A percentile compares a stretch with the other conserved stretches of the same genome.
phyloP scores from a whole-genome alignment of 2,888 invertebrate genomes.

The Nomada ferruginata region DNA sequence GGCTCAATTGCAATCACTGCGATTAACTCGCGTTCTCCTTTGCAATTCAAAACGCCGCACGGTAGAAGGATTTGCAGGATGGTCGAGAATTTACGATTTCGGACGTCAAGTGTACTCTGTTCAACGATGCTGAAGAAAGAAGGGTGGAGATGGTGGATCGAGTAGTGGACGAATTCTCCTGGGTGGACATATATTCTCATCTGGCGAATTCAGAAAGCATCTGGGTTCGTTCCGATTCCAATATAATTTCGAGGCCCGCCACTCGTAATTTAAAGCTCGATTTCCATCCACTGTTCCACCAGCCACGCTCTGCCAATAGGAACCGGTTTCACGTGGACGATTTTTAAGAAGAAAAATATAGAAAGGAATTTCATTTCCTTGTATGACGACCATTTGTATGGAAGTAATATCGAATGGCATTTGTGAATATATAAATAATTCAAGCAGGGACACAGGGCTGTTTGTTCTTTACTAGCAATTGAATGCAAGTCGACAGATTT shows the following conservation, averaged over 20 bases:
- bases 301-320: not conserved
- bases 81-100: constrained; percentile 51
- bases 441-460: too few relatives aligned
- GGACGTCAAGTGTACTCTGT: not conserved
- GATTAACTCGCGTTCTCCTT: constrained; percentile 36
- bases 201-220: constrained; percentile 30
- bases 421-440: too few relatives aligned
- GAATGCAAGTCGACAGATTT: too few relatives aligned
- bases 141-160: constrained; percentile 3
- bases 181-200: constrained; percentile 8
- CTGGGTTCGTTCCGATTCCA: constrained; percentile 1
- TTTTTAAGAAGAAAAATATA: not conserved
- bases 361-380: not conserved
- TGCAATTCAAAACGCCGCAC: constrained; percentile 43
- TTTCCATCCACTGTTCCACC: not conserved
- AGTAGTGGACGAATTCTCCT: constrained; percentile 1
- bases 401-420: too few relatives aligned
- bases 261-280: constrained; percentile 3
- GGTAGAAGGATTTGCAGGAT: constrained; percentile 7
- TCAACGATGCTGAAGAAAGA: too few relatives aligned
- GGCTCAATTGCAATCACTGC: constrained; percentile 19
- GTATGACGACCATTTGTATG: not conserved
- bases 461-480: too few relatives aligned
- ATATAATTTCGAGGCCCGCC: not conserved
- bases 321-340: not conserved